Evolutionary conservation across 1,140 invertebrate species (phyloP), one percentile per base, ranked within the genome.

Genomic region (Ectropis grisescens): DNA sequence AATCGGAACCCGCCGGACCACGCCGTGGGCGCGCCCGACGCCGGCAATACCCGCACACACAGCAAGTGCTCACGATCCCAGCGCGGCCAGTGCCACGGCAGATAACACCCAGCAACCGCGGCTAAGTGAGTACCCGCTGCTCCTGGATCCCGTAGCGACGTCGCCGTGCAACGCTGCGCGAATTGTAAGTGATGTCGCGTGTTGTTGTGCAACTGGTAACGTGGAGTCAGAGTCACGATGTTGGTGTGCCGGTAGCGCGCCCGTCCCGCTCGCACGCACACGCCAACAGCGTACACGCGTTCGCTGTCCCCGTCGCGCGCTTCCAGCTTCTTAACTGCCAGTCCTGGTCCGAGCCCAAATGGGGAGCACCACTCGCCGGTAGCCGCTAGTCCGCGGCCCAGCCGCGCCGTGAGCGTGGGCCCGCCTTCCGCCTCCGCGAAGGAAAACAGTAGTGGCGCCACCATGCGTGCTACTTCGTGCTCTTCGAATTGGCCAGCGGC

Each of bases 1-100:
- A 98, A 90, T 23, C 87, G 85, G 64, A 98, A 96, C 3, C 96
- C 96, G 16, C 95, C 95, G n/a, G 95, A 98, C 97, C 97, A 99
- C 61, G 49, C 16, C n/a, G n/a, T n/a, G 16, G 16, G 16, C 16
- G 8, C 16, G 16, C n/a, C n/a, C n/a, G n/a, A n/a, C 13, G 83
- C 79, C 9, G 93, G 79, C 29, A 90, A 74, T 23, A 97, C 85
- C 14, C 90, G 86, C 0, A 98, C 90, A 82, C 16, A 19, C 16
- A 19, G 16, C 16, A 19, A 8, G 3, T 19, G 16, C 8, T 96
- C 93, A 45, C 92, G 89, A 58, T 98, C 95, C 48, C 91, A 85
- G 41, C 94, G 87, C 16, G 95, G 91, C 96, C 96, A 98, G 82
- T 98, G 96, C 78, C 95, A 99, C 8, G 97, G 91, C 69, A 98